Evolutionary conservation across 2,113 vertebrate genomes (phyloP).

Genomic region (Dinomys branickii): DNA sequence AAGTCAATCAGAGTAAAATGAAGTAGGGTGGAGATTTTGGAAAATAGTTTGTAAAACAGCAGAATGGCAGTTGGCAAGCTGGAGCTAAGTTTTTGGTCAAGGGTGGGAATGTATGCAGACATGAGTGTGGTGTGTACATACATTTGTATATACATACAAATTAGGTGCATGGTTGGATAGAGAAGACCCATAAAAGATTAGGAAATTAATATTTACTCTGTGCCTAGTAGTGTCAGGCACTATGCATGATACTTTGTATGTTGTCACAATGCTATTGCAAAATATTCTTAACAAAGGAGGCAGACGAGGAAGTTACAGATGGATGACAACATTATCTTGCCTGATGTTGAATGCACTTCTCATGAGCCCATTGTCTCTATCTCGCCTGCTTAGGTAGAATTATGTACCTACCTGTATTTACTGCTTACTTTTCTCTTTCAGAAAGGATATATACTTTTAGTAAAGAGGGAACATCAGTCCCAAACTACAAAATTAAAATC

Average conservation of each 20-base stretch:
- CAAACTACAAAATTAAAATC: conserved; percentile 19
- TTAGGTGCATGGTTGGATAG: not conserved
- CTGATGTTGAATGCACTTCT: not conserved
- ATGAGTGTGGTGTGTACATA: not conserved
- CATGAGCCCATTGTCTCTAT: not conserved
- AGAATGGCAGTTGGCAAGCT: not conserved
- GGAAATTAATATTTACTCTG: not conserved
- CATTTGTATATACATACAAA: too few species aligned
- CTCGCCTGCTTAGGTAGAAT: not conserved
- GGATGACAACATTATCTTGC: not conserved
- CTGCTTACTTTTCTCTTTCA: not conserved
- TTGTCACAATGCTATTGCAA: not conserved
- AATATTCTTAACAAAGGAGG: not conserved
- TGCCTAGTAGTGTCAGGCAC: not conserved
- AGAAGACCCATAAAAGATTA: not conserved
- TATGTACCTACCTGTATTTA: not conserved
- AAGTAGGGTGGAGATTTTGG: not conserved
- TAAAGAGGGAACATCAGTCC: not conserved
- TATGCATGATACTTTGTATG: not conserved
- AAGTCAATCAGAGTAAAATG: not conserved
- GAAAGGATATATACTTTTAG: not conserved
- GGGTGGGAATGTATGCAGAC: not conserved
- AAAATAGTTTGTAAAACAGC: not conserved
- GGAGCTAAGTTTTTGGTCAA: not conserved
- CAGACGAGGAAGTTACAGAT: not conserved